Evolutionary conservation across 2,113 vertebrate species (phyloP).

Genomic region (Delphinus delphis): DNA sequence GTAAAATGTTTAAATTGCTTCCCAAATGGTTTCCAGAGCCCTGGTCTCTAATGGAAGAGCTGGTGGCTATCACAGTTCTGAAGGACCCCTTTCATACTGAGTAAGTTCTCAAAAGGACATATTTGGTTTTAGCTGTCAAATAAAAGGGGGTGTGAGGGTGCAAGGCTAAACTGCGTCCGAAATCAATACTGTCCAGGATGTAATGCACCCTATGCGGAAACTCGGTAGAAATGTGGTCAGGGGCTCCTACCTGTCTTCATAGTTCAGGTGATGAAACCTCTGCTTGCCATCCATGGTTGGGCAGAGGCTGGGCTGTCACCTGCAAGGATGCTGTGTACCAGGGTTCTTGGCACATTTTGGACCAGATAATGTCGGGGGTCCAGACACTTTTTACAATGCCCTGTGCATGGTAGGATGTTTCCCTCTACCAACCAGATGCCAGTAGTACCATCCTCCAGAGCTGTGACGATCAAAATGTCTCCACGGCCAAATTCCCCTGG

Average conservation of each 20-base stretch:
- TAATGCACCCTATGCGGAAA: background rate
- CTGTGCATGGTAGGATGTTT: background rate
- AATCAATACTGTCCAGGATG: background rate
- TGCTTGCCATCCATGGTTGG: background rate
- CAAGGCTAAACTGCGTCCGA: background rate
- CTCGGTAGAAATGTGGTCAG: background rate
- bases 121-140: background rate
- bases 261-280: background rate
- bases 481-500: background rate
- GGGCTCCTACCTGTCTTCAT: background rate
- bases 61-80: background rate
- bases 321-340: too few species aligned
- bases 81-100: background rate
- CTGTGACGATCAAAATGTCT: background rate
- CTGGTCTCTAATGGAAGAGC: too few species aligned
- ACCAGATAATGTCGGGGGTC: too few species aligned
- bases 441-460: rapidly evolving
- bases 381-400: background rate
- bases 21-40: background rate
- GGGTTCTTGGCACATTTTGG: background rate
- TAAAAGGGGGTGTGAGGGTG: background rate
- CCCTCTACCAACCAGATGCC: background rate
- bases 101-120: background rate
- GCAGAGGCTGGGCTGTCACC: background rate
- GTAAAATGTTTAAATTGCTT: background rate